phyloP scores from a whole-genome alignment of 2,797 vertebrate species.

The Hemibagrus guttatus region DNA sequence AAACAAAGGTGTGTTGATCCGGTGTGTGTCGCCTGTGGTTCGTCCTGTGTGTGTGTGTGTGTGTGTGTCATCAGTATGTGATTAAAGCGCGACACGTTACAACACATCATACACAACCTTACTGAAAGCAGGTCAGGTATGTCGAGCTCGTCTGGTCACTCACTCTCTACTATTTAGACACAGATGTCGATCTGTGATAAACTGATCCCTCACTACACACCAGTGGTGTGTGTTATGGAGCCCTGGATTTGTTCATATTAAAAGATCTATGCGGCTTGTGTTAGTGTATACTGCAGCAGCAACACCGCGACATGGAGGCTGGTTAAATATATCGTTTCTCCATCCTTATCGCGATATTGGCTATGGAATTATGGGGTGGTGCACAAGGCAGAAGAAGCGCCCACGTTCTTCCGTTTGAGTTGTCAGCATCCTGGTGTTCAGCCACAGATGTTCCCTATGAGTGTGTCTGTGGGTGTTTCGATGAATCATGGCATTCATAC shows the following conservation, averaged over 20 bases:
- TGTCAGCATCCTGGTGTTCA: not conserved
- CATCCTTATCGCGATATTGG: not conserved
- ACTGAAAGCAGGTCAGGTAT: slow-evolving; percentile 1
- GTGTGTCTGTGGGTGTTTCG: not conserved
- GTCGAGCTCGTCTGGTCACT: not conserved
- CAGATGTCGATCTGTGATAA: not conserved
- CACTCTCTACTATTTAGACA: not conserved
- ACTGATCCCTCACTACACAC: not conserved
- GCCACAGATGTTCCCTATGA: not conserved
- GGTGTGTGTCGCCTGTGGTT: not conserved
- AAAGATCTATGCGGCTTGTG: not conserved
- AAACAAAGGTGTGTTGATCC: not conserved
- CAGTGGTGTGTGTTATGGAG: not conserved
- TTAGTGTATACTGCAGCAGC: slow-evolving; percentile 7
- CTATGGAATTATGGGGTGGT: not conserved
- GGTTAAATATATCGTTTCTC: not conserved
- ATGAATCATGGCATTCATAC: not conserved
- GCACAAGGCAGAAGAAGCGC: not conserved
- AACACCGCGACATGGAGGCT: not conserved
- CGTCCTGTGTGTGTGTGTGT: too few relatives aligned
- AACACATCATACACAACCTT: not conserved
- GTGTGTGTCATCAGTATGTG: not conserved
- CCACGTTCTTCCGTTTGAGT: too few relatives aligned
- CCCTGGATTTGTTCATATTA: not conserved
- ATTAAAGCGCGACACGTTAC: not conserved